A percentile compares a stretch with the other conserved stretches of the same genome.
Conservation (phyloP, 2,888 invertebrate species). For the Andrena fulva region DNA sequence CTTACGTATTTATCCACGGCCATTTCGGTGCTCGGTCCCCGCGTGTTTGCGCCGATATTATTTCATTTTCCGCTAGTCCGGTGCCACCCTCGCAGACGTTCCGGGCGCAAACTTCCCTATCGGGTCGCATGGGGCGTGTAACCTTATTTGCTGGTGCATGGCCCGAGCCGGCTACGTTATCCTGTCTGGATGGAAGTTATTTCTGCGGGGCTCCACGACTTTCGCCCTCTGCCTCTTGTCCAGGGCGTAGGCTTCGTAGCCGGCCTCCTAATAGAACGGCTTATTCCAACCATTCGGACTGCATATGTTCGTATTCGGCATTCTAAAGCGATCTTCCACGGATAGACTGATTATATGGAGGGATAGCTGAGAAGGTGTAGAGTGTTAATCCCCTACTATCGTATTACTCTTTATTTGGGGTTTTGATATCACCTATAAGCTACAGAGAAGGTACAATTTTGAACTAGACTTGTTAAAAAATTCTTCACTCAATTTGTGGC, state of each 20-base stretch:
- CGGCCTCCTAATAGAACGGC: too few relatives aligned
- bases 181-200: conserved; percentile 15
- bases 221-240: neutral
- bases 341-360: too few relatives aligned
- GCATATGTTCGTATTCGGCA: too few relatives aligned
- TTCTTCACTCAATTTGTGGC: too few relatives aligned
- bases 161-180: conserved; percentile 42
- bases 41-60: conserved; percentile 74
- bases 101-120: conserved; percentile 60
- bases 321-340: too few relatives aligned
- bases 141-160: conserved; percentile 75
- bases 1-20: conserved; percentile 72
- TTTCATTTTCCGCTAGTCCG: conserved; percentile 79
- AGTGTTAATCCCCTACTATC: too few relatives aligned
- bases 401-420: too few relatives aligned
- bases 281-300: too few relatives aligned
- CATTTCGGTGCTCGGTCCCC: conserved; percentile 66
- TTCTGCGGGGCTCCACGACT: neutral
- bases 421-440: too few relatives aligned
- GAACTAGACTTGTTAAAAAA: too few relatives aligned
- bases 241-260: neutral
- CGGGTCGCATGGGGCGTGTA: conserved; percentile 70
- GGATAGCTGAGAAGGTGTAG: too few relatives aligned
- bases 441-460: too few relatives aligned
- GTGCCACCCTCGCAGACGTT: conserved; percentile 44